phyloP scores from a whole-genome alignment of 2,888 invertebrate species.

The Pachycephus smyrnensis region DNA sequence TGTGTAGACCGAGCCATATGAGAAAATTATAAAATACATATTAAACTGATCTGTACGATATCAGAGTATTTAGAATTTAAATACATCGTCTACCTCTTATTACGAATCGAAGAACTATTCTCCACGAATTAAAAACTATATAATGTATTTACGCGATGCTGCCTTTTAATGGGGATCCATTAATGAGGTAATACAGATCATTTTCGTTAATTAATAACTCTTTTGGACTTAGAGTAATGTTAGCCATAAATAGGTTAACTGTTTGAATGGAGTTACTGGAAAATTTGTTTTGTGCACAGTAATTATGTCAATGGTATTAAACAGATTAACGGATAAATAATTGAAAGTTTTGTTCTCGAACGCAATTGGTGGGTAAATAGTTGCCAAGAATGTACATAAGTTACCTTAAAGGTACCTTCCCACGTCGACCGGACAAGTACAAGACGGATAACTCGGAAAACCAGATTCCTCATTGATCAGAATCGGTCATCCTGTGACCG shows the following conservation, averaged over 20 bases:
- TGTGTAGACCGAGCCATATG: slow-evolving; percentile 29
- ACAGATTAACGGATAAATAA: background rate
- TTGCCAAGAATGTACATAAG: background rate
- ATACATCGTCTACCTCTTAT: background rate
- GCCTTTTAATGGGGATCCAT: background rate
- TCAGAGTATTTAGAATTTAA: background rate
- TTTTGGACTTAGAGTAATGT: background rate
- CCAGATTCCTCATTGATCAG: too few relatives aligned
- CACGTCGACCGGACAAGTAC: too few relatives aligned
- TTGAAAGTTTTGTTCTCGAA: background rate
- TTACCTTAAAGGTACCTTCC: too few relatives aligned
- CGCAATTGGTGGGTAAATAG: background rate
- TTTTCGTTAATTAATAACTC: background rate
- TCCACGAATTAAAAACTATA: background rate
- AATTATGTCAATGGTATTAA: background rate
- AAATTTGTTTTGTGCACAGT: too few relatives aligned
- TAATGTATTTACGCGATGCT: background rate
- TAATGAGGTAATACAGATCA: background rate
- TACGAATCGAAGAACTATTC: background rate
- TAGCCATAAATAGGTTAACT: background rate
- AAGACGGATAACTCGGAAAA: too few relatives aligned
- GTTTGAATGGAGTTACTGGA: too few relatives aligned
- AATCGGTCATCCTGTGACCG: too few relatives aligned
- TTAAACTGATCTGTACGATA: background rate
- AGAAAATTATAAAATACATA: slow-evolving; percentile 8